A percentile compares a stretch with the other conserved stretches of the same genome.
phyloP scores from a whole-genome alignment of 2,888 invertebrate species.

The Drosophila rubida region DNA sequence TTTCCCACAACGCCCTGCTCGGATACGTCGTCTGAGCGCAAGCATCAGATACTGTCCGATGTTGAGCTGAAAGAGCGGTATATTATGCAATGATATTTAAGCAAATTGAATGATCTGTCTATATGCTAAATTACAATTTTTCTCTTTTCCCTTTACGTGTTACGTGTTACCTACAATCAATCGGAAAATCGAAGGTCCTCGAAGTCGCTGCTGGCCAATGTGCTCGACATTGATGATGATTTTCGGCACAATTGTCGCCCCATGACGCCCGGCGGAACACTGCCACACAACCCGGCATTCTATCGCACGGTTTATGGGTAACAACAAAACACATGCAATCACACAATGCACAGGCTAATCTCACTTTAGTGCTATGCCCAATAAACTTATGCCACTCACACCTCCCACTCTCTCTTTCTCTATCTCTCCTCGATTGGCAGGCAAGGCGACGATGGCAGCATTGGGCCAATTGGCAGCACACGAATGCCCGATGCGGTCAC shows the following conservation, averaged over 20 bases:
- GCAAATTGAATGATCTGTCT: slow-evolving; percentile 32
- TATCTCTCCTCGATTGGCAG: slow-evolving; percentile 67
- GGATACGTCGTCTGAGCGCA: slow-evolving; percentile 87
- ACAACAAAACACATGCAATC: slow-evolving; percentile 1
- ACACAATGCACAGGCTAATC: slow-evolving; percentile 33
- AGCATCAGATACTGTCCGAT: slow-evolving; percentile 91
- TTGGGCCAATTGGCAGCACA: slow-evolving; percentile 88
- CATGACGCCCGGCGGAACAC: slow-evolving; percentile 87
- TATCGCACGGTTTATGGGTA: slow-evolving; percentile 92
- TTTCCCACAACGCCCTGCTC: slow-evolving; percentile 86
- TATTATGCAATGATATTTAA: slow-evolving; percentile 13
- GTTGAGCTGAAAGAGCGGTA: slow-evolving; percentile 93
- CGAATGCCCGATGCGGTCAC: slow-evolving; percentile 91
- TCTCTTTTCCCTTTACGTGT: background rate
- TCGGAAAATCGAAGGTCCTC: slow-evolving; percentile 88
- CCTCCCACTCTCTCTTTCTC: slow-evolving; percentile 40
- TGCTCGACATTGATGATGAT: slow-evolving; percentile 98
- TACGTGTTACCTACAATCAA: too few relatives aligned
- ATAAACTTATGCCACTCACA: slow-evolving; percentile 29
- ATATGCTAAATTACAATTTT: slow-evolving; percentile 38
- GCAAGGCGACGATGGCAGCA: slow-evolving; percentile 85
- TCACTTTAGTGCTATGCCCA: slow-evolving; percentile 33
- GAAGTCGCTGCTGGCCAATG: slow-evolving; percentile 97
- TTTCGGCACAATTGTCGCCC: slow-evolving; percentile 92
- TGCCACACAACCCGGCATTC: slow-evolving; percentile 87